Conservation (phyloP, 2,888 invertebrate genomes). For the Caenorhabditis uteleia region DNA sequence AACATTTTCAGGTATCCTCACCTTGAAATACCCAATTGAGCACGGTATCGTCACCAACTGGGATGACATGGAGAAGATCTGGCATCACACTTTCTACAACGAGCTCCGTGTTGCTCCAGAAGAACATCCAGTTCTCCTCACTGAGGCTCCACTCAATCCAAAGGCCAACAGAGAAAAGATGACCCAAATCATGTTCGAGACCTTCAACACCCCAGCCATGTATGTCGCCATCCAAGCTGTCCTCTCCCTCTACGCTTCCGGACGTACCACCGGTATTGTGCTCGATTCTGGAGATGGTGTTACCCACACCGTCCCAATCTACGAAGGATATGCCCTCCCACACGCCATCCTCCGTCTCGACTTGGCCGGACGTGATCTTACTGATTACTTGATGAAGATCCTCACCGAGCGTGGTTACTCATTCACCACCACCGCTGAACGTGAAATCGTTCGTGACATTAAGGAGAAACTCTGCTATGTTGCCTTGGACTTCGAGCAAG, state of each 20-base stretch:
- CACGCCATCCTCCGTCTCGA: conserved; percentile 12
- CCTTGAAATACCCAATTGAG: conserved; percentile 14
- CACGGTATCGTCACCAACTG: conserved; percentile 16
- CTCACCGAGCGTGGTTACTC: conserved; percentile 12
- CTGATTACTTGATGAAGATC: conserved; percentile 16
- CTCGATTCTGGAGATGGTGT: conserved; percentile 11
- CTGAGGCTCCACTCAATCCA: conserved; percentile 12
- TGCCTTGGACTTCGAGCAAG: conserved; percentile 10
- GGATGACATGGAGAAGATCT: conserved; percentile 12
- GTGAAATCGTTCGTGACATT: conserved; percentile 12
- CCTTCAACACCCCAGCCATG: conserved; percentile 70
- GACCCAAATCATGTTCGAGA: conserved; percentile 14
- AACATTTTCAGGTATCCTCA: conserved; percentile 5
- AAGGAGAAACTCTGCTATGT: conserved; percentile 13
- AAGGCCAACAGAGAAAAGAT: conserved; percentile 12
- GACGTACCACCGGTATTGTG: conserved; percentile 10
- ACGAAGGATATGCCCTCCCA: conserved; percentile 12
- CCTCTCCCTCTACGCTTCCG: conserved; percentile 74
- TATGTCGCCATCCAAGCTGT: conserved; percentile 87
- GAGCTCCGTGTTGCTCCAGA: conserved; percentile 12
- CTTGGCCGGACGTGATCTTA: conserved; percentile 11
- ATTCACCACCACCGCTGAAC: conserved; percentile 13
- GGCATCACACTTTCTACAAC: conserved; percentile 14
- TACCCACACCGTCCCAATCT: conserved; percentile 11
- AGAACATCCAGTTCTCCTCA: conserved; percentile 12